Percentiles rank a stretch among this genome's conserved stretches.
Evolutionary conservation across 1,140 invertebrate genomes (phyloP).

Genomic region (Dendroctonus ponderosae): DNA sequence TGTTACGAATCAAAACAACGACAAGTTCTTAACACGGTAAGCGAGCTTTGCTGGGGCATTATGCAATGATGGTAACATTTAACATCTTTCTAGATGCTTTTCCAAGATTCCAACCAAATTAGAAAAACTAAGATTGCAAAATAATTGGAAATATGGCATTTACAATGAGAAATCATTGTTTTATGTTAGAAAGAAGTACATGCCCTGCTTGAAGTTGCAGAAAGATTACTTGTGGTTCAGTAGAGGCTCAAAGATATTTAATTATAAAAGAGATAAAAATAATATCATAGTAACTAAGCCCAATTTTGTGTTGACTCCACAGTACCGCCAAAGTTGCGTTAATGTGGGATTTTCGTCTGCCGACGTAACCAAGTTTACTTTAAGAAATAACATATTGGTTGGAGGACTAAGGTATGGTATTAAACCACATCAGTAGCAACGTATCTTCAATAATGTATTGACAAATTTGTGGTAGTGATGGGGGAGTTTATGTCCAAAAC

Average conservation of each 20-base stretch:
- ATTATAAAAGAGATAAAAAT: conserved; percentile 34
- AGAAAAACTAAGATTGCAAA: conserved; percentile 39
- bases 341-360: conserved; percentile 22
- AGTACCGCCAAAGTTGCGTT: conserved; percentile 25
- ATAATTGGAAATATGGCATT: conserved; percentile 42
- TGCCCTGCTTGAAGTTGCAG: conserved; percentile 39
- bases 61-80: background rate
- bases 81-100: conserved; percentile 35
- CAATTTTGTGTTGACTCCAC: conserved; percentile 22
- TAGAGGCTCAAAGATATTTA: conserved; percentile 34
- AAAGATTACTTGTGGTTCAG: conserved; percentile 40
- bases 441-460: background rate
- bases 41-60: conserved; percentile 1
- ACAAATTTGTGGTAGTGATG: conserved; percentile 23
- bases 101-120: conserved; percentile 26
- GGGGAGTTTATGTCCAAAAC: conserved; percentile 30
- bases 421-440: conserved; percentile 1
- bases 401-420: conserved; percentile 38
- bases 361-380: conserved; percentile 39
- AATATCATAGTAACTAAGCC: conserved; percentile 21
- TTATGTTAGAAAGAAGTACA: conserved; percentile 36
- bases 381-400: conserved; percentile 35
- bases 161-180: conserved; percentile 37
- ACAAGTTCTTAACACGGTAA: conserved; percentile 37
- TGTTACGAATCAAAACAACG: conserved; percentile 41